Conservation (phyloP, 64 coral and sea anemone species). For the Pocillopora verrucosa region DNA sequence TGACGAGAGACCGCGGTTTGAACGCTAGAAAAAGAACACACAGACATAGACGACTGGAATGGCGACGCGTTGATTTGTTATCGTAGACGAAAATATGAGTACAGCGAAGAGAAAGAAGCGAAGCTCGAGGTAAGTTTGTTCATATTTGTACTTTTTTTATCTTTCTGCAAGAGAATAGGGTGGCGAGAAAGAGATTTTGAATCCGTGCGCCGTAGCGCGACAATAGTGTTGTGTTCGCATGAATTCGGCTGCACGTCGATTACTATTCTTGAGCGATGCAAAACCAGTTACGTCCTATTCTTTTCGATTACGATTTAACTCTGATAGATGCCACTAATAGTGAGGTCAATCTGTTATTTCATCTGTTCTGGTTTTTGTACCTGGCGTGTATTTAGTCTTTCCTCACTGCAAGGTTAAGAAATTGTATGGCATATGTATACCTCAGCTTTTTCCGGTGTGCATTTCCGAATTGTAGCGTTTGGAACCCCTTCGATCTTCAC, state of each 20-base stretch:
- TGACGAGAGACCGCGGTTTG: background rate
- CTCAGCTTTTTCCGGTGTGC: slow-evolving; percentile 24
- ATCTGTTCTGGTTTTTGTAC: background rate
- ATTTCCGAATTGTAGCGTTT: slow-evolving; percentile 26
- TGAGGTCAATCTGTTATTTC: slow-evolving; percentile 16
- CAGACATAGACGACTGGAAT: background rate
- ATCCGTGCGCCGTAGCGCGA: slow-evolving; percentile 35
- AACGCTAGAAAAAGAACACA: slow-evolving; percentile 3
- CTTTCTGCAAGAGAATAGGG: background rate
- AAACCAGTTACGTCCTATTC: slow-evolving; percentile 29
- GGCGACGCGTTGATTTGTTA: slow-evolving; percentile 27
- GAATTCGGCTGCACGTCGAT: background rate
- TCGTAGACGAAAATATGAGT: slow-evolving; percentile 48
- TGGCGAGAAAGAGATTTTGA: background rate
- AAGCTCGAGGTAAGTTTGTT: slow-evolving; percentile 53
- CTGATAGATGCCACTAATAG: slow-evolving; percentile 18
- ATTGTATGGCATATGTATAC: background rate
- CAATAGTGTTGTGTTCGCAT: slow-evolving; percentile 12
- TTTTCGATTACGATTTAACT: slow-evolving; percentile 4
- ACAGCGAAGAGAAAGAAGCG: slow-evolving; percentile 68
- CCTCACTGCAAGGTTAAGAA: background rate
- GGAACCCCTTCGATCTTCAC: background rate
- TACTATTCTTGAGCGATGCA: slow-evolving; percentile 22
- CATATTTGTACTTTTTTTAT: background rate
- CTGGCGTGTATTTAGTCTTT: slow-evolving; percentile 11